Evolutionary conservation across 1,140 invertebrate species (phyloP).

Genomic region (Rhopalosiphum maidis): DNA sequence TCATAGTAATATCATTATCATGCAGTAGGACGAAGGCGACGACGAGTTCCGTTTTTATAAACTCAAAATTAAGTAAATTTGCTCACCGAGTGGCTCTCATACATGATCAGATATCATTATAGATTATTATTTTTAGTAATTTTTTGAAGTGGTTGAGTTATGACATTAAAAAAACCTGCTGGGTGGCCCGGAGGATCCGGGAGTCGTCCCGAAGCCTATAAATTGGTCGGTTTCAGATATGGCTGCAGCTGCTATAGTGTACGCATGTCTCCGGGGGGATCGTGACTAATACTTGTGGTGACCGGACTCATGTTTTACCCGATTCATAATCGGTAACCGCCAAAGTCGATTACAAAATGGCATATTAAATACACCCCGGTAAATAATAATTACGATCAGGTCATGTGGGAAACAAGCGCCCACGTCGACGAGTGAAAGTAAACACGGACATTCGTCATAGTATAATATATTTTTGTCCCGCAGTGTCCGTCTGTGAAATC

Average conservation of each 20-base stretch:
- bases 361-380: neutral
- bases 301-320: neutral
- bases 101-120: neutral
- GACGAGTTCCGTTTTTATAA: neutral
- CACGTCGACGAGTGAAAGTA: conserved; percentile 43
- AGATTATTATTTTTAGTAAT: neutral
- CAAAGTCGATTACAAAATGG: conserved; percentile 27
- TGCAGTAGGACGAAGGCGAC: neutral
- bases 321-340: conserved; percentile 1
- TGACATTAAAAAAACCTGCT: neutral
- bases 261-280: neutral
- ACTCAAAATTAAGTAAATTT: neutral
- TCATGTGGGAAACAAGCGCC: conserved; percentile 3
- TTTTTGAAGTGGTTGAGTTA: neutral
- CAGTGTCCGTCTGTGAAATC: conserved; percentile 21
- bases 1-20: neutral
- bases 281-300: conserved; percentile 39
- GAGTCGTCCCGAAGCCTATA: neutral
- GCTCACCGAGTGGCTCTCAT: neutral
- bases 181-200: conserved; percentile 17
- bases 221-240: neutral
- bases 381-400: conserved; percentile 4
- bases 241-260: neutral
- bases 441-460: conserved; percentile 48
- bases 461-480: conserved; percentile 12